Evolutionary conservation across 2,888 invertebrate genomes (phyloP).

Genomic region (Neoaliturus tenellus): DNA sequence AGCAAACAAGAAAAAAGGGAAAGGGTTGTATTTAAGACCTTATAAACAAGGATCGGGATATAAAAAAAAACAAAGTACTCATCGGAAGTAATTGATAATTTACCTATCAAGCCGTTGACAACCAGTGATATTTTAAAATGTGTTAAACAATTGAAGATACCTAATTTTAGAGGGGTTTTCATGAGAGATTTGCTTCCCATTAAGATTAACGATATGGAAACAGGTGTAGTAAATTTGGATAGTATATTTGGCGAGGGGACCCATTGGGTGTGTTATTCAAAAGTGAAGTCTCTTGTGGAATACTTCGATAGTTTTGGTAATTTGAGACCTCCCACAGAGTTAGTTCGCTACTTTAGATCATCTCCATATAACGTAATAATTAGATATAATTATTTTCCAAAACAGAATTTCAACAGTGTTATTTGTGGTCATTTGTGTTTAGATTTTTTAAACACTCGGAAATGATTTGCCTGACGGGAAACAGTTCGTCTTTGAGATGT

Average conservation of each 20-base stretch:
- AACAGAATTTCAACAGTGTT: neutral
- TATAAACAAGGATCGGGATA: neutral
- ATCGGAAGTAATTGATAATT: neutral
- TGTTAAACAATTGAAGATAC: neutral
- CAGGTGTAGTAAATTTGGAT: neutral
- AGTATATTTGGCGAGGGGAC: neutral
- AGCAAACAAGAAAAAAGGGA: neutral
- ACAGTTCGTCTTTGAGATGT: constrained; percentile 25
- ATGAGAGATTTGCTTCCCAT: neutral
- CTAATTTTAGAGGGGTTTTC: constrained; percentile 31
- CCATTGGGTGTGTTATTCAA: constrained; percentile 18
- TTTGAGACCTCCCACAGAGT: neutral
- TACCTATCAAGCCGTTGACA: neutral
- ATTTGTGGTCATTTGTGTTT: constrained; percentile 32
- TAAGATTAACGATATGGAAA: neutral
- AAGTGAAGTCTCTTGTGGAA: neutral
- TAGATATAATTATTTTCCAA: constrained; percentile 20
- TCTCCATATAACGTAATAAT: neutral
- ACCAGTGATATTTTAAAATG: neutral
- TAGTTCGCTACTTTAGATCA: neutral
- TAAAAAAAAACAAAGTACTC: constrained; percentile 10
- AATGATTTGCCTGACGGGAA: constrained; percentile 40
- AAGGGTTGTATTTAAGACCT: neutral
- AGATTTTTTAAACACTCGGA: neutral
- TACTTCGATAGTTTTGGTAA: constrained; percentile 21